A percentile compares a stretch with the other conserved stretches of the same genome.
Evolutionary conservation across 2,888 invertebrate species (phyloP).

Genomic region (Anarsia innoxiella): DNA sequence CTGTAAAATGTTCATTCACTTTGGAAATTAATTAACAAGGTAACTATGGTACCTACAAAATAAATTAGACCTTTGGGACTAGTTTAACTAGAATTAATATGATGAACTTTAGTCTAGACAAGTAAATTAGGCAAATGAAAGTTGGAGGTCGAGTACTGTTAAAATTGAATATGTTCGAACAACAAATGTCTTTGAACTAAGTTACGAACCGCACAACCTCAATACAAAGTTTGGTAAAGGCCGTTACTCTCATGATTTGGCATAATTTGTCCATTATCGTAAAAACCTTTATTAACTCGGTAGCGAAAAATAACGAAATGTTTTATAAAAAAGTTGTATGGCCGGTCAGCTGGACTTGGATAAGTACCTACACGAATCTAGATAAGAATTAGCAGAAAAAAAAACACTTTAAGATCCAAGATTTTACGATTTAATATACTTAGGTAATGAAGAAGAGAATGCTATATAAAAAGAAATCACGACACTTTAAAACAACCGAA

Average conservation of each 20-base stretch:
- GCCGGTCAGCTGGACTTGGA: no score
- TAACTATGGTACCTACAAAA: no score
- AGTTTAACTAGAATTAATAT: background rate
- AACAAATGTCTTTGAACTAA: conserved; percentile 12
- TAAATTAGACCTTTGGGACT: no score
- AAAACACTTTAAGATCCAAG: no score
- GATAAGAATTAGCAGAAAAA: no score
- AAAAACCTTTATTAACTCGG: conserved; percentile 8
- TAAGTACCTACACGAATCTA: background rate
- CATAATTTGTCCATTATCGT: conserved; percentile 18
- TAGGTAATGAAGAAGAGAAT: no score
- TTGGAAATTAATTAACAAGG: no score
- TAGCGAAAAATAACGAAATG: conserved; percentile 3
- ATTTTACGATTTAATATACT: no score
- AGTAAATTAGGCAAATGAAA: conserved; percentile 7
- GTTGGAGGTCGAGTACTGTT: conserved; percentile 14
- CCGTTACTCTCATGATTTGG: conserved; percentile 11
- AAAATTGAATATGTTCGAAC: conserved; percentile 14
- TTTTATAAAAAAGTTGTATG: background rate
- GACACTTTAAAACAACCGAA: no score
- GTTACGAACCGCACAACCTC: background rate
- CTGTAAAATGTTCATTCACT: no score
- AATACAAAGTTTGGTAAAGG: conserved; percentile 8
- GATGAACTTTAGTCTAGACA: conserved; percentile 3
- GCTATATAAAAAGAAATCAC: no score